Percentiles rank a stretch among this genome's conserved stretches.
Evolutionary conservation across 2,113 vertebrate genomes (phyloP).

Genomic region (Alosa alosa): DNA sequence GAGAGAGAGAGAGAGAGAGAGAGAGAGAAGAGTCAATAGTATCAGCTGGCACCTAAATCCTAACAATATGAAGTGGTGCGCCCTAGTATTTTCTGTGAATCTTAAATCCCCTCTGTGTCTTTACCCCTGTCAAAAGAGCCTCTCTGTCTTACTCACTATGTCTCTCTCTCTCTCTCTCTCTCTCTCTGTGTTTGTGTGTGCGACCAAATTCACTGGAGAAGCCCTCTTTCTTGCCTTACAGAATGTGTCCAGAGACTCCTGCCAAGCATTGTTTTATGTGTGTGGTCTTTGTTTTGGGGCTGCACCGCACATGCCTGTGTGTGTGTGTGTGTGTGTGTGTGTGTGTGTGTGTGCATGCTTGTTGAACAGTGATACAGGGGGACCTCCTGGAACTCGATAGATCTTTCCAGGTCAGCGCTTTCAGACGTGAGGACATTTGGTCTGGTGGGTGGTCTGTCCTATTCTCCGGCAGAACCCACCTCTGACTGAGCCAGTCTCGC

Average conservation of each 20-base stretch:
- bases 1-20: background rate
- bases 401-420: background rate
- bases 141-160: background rate
- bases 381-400: background rate
- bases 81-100: too few relatives aligned
- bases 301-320: background rate
- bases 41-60: too few relatives aligned
- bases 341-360: background rate
- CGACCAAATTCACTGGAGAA: constrained; percentile 23
- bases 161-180: background rate
- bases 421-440: background rate
- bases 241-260: background rate
- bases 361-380: background rate
- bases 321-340: background rate
- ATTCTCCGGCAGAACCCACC: constrained; percentile 2
- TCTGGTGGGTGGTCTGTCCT: constrained; percentile 31
- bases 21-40: too few relatives aligned
- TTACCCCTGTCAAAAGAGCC: too few relatives aligned
- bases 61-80: too few relatives aligned
- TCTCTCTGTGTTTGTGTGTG: constrained; percentile 12
- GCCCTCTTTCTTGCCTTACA: background rate
- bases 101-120: too few relatives aligned
- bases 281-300: background rate
- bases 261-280: constrained; percentile 1
- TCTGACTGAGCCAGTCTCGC: background rate